Conservation (phyloP, 2,113 vertebrate genomes). For the Ciconia maguari region DNA sequence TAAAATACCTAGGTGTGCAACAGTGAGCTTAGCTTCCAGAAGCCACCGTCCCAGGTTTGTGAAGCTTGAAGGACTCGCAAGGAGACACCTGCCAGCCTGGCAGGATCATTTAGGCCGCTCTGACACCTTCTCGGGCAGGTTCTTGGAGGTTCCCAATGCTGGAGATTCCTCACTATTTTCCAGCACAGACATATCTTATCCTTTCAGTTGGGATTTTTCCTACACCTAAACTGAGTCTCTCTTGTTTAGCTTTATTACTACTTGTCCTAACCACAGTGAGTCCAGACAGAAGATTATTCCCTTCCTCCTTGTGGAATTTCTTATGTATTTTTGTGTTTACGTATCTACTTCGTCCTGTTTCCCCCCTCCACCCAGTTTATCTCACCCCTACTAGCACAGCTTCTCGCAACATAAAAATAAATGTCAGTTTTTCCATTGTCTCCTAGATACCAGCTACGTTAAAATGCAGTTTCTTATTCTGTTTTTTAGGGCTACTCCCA, state of each 20-base stretch:
- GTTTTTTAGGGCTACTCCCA: constrained; percentile 32
- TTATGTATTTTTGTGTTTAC: not conserved
- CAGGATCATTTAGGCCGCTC: not conserved
- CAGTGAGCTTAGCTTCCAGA: not conserved
- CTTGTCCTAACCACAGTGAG: not conserved
- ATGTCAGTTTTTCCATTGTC: constrained; percentile 43
- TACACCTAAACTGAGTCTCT: not conserved
- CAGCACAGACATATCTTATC: not conserved
- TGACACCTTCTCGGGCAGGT: not conserved
- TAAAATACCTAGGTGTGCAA: not conserved
- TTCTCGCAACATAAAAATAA: not conserved
- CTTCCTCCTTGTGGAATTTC: not conserved
- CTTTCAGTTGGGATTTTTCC: not conserved
- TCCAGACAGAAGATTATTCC: not conserved
- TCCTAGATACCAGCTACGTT: not conserved
- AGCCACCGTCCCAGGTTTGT: not conserved
- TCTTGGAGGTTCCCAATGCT: not conserved
- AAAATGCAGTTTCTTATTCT: not conserved
- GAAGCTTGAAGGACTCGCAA: not conserved
- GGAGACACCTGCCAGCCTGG: not conserved
- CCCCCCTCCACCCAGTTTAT: constrained; percentile 27
- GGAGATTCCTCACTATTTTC: not conserved
- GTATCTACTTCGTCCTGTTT: not conserved
- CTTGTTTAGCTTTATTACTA: not conserved
- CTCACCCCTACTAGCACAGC: not conserved